phyloP scores from a whole-genome alignment of 2,113 vertebrate genomes.

The Seriola quinqueradiata region DNA sequence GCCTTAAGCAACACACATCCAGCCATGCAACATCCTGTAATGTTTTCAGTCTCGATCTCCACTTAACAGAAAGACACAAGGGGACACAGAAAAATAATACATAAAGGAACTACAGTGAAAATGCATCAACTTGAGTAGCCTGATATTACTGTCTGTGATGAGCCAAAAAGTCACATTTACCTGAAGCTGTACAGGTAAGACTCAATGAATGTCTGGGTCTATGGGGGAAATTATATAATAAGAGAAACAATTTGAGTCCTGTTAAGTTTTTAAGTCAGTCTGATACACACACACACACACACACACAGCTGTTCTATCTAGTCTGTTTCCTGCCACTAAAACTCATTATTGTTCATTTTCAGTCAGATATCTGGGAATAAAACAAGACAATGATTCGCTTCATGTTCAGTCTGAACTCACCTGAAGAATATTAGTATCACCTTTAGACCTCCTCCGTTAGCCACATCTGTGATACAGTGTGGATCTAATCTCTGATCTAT shows the following conservation, averaged over 20 bases:
- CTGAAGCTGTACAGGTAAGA: background rate
- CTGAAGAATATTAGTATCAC: background rate
- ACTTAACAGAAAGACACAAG: too few relatives aligned
- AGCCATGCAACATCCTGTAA: too few relatives aligned
- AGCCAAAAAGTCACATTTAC: background rate
- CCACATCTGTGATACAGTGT: background rate
- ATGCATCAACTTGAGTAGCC: too few relatives aligned
- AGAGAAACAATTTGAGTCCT: background rate
- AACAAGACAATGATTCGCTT: background rate
- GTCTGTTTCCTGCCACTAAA: background rate
- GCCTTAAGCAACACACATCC: too few relatives aligned
- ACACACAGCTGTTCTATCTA: background rate
- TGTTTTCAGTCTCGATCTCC: too few relatives aligned
- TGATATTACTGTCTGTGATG: too few relatives aligned
- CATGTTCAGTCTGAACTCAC: constrained; percentile 17
- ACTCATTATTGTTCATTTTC: background rate
- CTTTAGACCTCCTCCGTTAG: background rate
- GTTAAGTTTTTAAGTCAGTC: too few relatives aligned
- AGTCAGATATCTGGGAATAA: too few relatives aligned
- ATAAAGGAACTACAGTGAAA: too few relatives aligned
- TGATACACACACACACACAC: background rate
- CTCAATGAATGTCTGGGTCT: too few relatives aligned
- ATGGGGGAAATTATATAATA: too few relatives aligned
- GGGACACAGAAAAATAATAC: too few relatives aligned
- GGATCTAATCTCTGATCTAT: constrained; percentile 18